Base-by-base conservation (phyloP, 2,888 invertebrate species). In the Mythimna albipuncta region DNA sequence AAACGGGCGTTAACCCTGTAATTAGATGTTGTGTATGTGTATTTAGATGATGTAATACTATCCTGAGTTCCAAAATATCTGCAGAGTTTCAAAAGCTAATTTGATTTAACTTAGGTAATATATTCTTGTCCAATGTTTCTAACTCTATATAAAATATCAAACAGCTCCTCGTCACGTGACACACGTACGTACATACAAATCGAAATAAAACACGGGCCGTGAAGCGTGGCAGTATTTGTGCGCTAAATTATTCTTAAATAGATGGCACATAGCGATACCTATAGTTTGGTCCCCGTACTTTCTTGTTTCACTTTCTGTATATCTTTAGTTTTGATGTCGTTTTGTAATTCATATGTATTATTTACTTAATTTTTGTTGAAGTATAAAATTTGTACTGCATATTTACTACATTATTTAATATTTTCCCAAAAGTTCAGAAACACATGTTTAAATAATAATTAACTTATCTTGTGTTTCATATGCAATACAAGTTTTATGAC, bases 271-370 rank as follows among this genome's bases (percentile, higher is more conserved):
- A 88, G 87, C 89, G 88, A 90, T 88, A 87, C 55, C 75, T 80
- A 26, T 81, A 89, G 89, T 91, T 94, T 94, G 94, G 94, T 94
- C 94, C 91, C 94, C 92, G 89, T 88, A 90, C 89, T 91, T 91
- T 91, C 88, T 91, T 85, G 87, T 74, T 85, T 85, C 77, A 77
- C 79, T 82, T 21, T 81, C 77, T 70, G 74, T 77, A 81, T 81
- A 77, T 63, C n/a, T 68, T 47, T 52, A 35, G 16, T 66, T 47
- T n/a, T 41, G 61, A 59, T 67, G 64, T 67, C 6, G 10, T 38
- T 65, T 63, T 66, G 44, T 44, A 4, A 1, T 59, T 38, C 5
- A 38, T 38, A 19, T 55, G n/a, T 82, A 59, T 47, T 26, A 10
- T 47, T 13, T 52, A 50, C 13, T 50, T 50, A 19, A 47, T 50